Evolutionary conservation across 1,140 invertebrate species (phyloP).

Genomic region (Rhagoletis pomonella): DNA sequence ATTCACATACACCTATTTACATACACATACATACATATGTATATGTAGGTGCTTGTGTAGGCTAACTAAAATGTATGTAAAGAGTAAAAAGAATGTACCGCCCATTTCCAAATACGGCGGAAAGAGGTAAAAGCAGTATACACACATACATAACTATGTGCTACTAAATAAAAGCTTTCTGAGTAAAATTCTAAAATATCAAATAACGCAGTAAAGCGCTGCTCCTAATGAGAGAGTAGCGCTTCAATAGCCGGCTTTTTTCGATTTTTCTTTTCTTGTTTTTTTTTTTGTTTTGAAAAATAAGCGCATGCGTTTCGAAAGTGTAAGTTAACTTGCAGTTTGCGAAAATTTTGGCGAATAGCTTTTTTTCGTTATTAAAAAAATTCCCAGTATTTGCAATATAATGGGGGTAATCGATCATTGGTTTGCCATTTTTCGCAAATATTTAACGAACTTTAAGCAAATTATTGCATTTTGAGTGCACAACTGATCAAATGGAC

Average conservation of each 20-base stretch:
- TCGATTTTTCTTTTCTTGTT: neutral
- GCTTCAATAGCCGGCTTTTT: neutral
- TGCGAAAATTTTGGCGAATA: neutral
- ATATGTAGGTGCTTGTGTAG: neutral
- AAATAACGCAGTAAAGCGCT: neutral
- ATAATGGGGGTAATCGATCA: too few relatives aligned
- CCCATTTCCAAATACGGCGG: constrained; percentile 46
- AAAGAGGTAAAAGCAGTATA: neutral
- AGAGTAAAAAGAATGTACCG: neutral
- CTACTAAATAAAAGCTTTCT: neutral
- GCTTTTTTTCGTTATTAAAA: neutral
- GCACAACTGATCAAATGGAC: too few relatives aligned
- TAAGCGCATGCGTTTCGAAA: constrained; percentile 24
- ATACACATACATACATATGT: neutral
- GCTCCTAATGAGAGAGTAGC: neutral
- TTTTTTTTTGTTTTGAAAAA: constrained; percentile 8
- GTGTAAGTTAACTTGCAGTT: neutral
- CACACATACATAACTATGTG: too few relatives aligned
- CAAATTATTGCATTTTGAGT: too few relatives aligned
- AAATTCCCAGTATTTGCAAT: too few relatives aligned
- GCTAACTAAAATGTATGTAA: neutral
- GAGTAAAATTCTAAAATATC: constrained; percentile 17
- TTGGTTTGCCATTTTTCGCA: too few relatives aligned
- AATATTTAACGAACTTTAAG: too few relatives aligned
- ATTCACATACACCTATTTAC: neutral